These are phyloP conservation scores for Volucella bombylans DNA, from an alignment of 2,888 invertebrate genomes.

Conservation along the genomic window DNA sequence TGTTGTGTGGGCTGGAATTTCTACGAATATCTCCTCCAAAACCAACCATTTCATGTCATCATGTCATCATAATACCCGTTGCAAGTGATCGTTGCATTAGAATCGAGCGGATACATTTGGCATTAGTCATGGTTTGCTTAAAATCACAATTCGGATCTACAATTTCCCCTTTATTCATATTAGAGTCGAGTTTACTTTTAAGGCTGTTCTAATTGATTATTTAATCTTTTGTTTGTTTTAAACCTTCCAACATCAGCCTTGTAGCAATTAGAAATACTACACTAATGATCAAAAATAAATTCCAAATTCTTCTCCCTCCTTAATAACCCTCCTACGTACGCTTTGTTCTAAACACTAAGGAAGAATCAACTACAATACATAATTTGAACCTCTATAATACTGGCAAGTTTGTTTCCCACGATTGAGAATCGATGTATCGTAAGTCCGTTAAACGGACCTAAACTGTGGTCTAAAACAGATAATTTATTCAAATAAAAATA, in stretches of 20 bases:
- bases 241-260: conserved; percentile 9
- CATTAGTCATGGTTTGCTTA: too few species aligned
- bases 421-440: conserved; percentile 10
- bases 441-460: conserved; percentile 33
- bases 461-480: conserved; percentile 2
- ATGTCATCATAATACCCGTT: too few species aligned
- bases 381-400: conserved; percentile 55
- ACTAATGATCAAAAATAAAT: conserved; percentile 33
- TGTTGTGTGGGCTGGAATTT: too few species aligned
- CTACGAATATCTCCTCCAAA: too few species aligned
- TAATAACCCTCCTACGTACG: conserved; percentile 41
- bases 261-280: conserved; percentile 22
- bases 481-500: conserved; percentile 50
- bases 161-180: too few species aligned
- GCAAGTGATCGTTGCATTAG: too few species aligned
- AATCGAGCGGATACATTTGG: too few species aligned
- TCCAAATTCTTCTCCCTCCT: conserved; percentile 47
- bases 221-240: not conserved
- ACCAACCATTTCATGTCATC: too few species aligned
- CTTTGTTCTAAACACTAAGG: conserved; percentile 21
- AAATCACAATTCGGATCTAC: too few species aligned
- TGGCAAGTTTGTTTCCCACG: conserved; percentile 23
- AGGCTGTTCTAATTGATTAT: conserved; percentile 14
- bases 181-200: not conserved
- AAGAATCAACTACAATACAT: conserved; percentile 59